Evolutionary conservation across 2,888 invertebrate genomes (phyloP).

Genomic region (Doris montereyensis): DNA sequence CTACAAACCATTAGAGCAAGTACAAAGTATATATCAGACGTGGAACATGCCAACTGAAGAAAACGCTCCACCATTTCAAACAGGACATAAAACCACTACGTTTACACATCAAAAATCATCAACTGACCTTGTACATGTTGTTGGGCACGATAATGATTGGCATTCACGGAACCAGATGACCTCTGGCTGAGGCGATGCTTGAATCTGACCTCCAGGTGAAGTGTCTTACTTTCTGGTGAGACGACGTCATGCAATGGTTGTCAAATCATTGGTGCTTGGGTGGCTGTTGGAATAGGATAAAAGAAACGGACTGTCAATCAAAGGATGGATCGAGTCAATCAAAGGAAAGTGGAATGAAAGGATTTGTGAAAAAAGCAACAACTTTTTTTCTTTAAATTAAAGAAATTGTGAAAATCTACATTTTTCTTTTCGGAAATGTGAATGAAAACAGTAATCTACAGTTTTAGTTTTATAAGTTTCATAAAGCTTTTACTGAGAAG

Average conservation of each 20-base stretch:
- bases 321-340: not conserved
- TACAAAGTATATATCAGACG: too few relatives aligned
- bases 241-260: slow-evolving; percentile 65
- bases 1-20: too few relatives aligned
- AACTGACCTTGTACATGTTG: slow-evolving; percentile 60
- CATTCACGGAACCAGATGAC: slow-evolving; percentile 74
- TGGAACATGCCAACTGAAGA: too few relatives aligned
- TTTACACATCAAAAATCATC: not conserved
- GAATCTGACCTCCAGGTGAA: slow-evolving; percentile 66
- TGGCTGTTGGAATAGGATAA: slow-evolving; percentile 77
- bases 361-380: too few relatives aligned
- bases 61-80: too few relatives aligned
- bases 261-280: slow-evolving; percentile 73
- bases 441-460: not conserved
- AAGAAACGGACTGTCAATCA: not conserved
- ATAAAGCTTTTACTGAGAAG: not conserved
- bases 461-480: not conserved
- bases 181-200: slow-evolving; percentile 72
- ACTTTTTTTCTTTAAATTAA: too few relatives aligned
- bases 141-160: slow-evolving; percentile 68
- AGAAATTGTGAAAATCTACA: too few relatives aligned
- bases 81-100: not conserved
- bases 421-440: not conserved
- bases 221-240: slow-evolving; percentile 66
- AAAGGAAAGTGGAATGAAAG: not conserved